Evolutionary conservation across 1,140 invertebrate species (phyloP).

Genomic region (Thrips palmi): DNA sequence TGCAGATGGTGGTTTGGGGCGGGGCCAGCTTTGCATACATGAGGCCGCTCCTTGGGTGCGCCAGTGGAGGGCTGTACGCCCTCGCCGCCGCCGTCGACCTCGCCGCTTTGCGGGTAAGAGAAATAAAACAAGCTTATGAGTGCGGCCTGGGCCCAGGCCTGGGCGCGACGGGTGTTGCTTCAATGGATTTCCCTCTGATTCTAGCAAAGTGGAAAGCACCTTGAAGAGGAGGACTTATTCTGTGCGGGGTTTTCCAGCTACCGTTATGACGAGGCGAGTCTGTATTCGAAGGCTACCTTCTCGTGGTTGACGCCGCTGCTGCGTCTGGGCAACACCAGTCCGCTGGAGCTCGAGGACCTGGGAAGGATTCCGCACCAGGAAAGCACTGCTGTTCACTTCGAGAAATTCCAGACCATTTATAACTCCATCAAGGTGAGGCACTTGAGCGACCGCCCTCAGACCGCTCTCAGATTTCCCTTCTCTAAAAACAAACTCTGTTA

Average conservation of each 20-base stretch:
- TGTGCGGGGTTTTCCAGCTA: conserved; percentile 17
- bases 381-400: conserved; percentile 28
- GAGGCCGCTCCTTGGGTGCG: too few relatives aligned
- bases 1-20: too few relatives aligned
- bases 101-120: background rate
- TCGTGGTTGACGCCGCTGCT: conserved; percentile 56
- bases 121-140: background rate
- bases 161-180: background rate
- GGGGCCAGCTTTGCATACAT: too few relatives aligned
- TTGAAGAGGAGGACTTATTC: background rate
- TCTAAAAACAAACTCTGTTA: background rate
- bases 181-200: background rate
- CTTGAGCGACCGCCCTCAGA: background rate
- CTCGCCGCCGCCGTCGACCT: background rate
- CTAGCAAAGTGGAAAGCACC: conserved; percentile 1
- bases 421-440: conserved; percentile 25
- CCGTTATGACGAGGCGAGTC: conserved; percentile 36
- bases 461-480: too few relatives aligned
- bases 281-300: conserved; percentile 53
- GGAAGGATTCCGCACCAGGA: conserved; percentile 47
- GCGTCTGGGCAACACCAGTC: conserved; percentile 38
- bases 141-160: background rate
- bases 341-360: conserved; percentile 46
- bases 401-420: conserved; percentile 31
- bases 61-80: too few relatives aligned